These are phyloP conservation scores for Trachelus stipa DNA, from an alignment of 2,888 invertebrate genomes.

Conservation along the genomic window DNA sequence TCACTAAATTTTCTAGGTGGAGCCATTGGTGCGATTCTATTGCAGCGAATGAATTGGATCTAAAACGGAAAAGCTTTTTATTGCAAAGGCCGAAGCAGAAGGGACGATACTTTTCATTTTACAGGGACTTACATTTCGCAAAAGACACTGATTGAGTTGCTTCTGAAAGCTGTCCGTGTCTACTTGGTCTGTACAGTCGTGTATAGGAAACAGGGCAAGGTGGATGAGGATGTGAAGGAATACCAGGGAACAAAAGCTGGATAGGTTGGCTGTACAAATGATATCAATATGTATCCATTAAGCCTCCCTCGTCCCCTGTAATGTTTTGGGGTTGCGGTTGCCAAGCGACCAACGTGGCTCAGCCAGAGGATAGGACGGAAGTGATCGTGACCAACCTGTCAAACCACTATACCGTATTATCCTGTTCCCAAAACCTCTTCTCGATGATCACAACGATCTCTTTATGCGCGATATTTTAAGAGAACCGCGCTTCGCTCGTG, in stretches of 20 bases:
- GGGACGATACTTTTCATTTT: neutral
- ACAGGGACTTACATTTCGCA: neutral
- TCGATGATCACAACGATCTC: neutral
- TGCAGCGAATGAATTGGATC: neutral
- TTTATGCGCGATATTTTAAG: neutral
- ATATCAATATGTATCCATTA: conserved; percentile 61
- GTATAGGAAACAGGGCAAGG: neutral
- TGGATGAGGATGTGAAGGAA: conserved; percentile 5
- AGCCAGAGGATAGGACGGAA: conserved; percentile 24
- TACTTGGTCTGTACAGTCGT: neutral
- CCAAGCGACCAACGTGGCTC: conserved; percentile 40
- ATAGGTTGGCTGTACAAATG: conserved; percentile 45
- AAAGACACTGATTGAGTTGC: conserved; percentile 4
- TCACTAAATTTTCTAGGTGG: neutral
- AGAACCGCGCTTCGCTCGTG: neutral
- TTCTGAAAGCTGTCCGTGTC: neutral
- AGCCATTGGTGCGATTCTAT: neutral
- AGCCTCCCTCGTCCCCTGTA: conserved; percentile 38
- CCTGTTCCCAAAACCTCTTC: neutral
- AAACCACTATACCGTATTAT: conserved; percentile 14
- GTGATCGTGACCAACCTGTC: conserved; percentile 53
- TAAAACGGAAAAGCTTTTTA: neutral
- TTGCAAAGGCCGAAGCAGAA: neutral
- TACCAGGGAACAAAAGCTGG: conserved; percentile 5
- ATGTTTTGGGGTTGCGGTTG: conserved; percentile 42